phyloP scores from a whole-genome alignment of 2,888 invertebrate species.

The Eupithecia pulchellata region DNA sequence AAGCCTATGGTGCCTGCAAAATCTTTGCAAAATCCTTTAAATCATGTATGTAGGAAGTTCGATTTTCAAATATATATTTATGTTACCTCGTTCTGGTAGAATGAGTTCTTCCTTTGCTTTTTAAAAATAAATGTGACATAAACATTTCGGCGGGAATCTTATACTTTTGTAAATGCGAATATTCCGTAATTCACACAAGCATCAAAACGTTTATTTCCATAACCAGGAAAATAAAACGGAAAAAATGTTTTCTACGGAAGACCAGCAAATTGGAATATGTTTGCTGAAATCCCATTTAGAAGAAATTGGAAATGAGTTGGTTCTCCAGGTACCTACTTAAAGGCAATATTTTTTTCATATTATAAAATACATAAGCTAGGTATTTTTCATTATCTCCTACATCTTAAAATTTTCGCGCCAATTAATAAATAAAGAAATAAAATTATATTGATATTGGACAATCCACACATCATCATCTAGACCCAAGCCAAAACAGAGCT shows the following conservation, averaged over 20 bases:
- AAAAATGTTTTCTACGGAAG: constrained; percentile 69
- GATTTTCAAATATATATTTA: background rate
- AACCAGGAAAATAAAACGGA: constrained; percentile 1
- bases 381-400: too few species aligned
- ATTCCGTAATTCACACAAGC: background rate
- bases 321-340: constrained; percentile 58
- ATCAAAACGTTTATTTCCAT: background rate
- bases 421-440: too few species aligned
- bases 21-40: too few species aligned
- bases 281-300: constrained; percentile 70
- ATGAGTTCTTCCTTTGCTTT: background rate
- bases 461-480: too few species aligned
- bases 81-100: background rate
- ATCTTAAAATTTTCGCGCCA: too few species aligned
- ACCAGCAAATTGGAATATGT: constrained; percentile 74
- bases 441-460: too few species aligned
- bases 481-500: too few species aligned
- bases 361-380: too few species aligned
- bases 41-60: background rate
- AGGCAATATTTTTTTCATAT: background rate
- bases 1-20: background rate
- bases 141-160: constrained; percentile 20
- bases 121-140: constrained; percentile 2
- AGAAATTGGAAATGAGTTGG: constrained; percentile 67
- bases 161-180: too few species aligned